Percentiles rank a stretch among this genome's conserved stretches.
These are phyloP conservation scores for Todiramphus chloris DNA, from an alignment of 2,113 vertebrate species.

Conservation along the genomic window DNA sequence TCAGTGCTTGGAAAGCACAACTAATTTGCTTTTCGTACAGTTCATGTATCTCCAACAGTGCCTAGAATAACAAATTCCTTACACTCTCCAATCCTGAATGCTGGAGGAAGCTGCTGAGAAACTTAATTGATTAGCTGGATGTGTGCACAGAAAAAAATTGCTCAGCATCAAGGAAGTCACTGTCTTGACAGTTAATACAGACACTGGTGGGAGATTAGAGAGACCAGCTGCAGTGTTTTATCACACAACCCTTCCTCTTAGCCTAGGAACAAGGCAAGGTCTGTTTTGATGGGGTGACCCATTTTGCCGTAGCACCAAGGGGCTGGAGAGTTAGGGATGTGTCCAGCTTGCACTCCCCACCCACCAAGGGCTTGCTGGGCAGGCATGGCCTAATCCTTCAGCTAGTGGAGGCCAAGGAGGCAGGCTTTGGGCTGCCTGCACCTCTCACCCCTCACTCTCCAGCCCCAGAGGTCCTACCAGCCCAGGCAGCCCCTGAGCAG, in stretches of 20 bases:
- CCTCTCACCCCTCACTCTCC: background rate
- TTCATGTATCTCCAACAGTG: constrained; percentile 50
- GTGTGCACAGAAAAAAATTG: constrained; percentile 51
- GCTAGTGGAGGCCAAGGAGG: background rate
- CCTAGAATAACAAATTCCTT: constrained; percentile 63
- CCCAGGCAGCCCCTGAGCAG: background rate
- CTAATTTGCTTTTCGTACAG: constrained; percentile 61
- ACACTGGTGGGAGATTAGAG: background rate
- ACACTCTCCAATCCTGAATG: constrained; percentile 32
- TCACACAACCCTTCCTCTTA: background rate
- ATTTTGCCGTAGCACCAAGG: background rate
- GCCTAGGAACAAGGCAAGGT: constrained; percentile 26
- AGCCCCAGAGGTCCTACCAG: background rate
- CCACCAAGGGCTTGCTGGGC: background rate
- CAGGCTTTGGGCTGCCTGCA: background rate
- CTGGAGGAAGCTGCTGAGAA: constrained; percentile 66
- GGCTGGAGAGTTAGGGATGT: background rate
- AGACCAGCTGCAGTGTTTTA: constrained; percentile 48
- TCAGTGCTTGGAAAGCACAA: constrained; percentile 46
- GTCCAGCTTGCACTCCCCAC: background rate
- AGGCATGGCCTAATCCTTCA: background rate
- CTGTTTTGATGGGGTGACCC: background rate
- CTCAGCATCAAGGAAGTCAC: constrained; percentile 58
- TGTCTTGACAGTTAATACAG: constrained; percentile 55
- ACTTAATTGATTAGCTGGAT: constrained; percentile 65